Percentiles rank a stretch among this genome's conserved stretches.
phyloP scores from a whole-genome alignment of 2,888 invertebrate species.

The Sepiola atlantica region DNA sequence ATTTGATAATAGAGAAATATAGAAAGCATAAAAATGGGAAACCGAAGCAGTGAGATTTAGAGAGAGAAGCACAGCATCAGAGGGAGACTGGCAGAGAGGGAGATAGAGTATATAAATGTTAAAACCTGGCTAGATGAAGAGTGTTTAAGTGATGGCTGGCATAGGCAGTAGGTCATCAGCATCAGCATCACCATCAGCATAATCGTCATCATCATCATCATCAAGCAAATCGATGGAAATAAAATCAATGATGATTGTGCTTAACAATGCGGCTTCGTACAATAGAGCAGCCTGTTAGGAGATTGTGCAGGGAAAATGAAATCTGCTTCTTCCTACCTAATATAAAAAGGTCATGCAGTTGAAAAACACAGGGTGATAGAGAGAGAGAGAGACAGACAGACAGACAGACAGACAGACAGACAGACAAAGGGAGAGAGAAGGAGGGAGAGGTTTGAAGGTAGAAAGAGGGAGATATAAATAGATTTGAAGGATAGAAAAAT shows the following conservation, averaged over 20 bases:
- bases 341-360: not conserved
- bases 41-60: too few species aligned
- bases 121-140: not conserved
- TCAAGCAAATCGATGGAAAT: not conserved
- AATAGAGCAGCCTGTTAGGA: not conserved
- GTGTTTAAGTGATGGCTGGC: not conserved
- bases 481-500: not conserved
- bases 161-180: not conserved
- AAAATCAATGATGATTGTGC: slow-evolving; percentile 8
- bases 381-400: not conserved
- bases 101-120: not conserved
- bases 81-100: not conserved
- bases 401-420: not conserved
- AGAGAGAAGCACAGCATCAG: not conserved
- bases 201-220: not conserved
- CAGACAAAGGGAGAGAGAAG: fast-evolving
- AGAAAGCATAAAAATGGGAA: too few species aligned
- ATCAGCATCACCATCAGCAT: too few species aligned
- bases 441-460: not conserved
- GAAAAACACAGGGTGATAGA: not conserved
- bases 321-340: not conserved
- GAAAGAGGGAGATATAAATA: too few species aligned
- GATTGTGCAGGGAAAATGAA: not conserved
- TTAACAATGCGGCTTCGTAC: not conserved
- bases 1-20: too few species aligned